A percentile compares a stretch with the other conserved stretches of the same genome.
phyloP scores from a whole-genome alignment of 2,888 invertebrate genomes.

The Cephus pulcher region DNA sequence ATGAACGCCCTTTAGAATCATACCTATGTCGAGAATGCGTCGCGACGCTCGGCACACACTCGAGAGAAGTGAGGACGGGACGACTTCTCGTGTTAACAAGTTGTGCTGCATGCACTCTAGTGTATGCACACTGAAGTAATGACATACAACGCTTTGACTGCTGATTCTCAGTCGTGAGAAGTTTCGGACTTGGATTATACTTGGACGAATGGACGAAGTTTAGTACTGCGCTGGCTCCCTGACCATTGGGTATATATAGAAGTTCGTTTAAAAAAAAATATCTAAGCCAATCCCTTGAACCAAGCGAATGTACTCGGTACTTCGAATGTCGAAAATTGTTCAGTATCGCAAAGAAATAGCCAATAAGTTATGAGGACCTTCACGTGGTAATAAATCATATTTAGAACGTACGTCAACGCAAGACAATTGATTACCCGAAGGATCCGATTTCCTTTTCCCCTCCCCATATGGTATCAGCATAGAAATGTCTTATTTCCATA shows the following conservation, averaged over 20 bases:
- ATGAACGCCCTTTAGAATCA: constrained; percentile 47
- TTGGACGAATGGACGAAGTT: neutral
- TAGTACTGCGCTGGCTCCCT: neutral
- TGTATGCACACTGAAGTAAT: neutral
- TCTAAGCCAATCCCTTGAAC: neutral
- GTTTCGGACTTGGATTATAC: neutral
- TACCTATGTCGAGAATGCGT: constrained; percentile 33
- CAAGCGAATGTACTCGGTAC: no score
- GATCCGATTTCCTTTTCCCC: neutral
- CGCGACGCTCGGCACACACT: constrained; percentile 30
- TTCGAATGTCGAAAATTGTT: neutral
- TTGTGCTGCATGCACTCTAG: constrained; percentile 12
- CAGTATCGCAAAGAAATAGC: neutral
- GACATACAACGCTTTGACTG: neutral
- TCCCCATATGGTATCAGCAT: neutral
- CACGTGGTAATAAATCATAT: neutral
- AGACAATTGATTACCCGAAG: constrained; percentile 1
- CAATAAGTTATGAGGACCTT: neutral
- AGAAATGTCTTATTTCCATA: constrained; percentile 5
- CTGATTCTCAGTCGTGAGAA: neutral
- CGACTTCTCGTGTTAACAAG: constrained; percentile 27
- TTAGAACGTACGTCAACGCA: neutral
- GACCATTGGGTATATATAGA: neutral
- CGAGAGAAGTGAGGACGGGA: neutral
- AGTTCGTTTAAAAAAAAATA: neutral